Conservation (phyloP, 2,888 invertebrate genomes). For the Ichneumon xanthorius region DNA sequence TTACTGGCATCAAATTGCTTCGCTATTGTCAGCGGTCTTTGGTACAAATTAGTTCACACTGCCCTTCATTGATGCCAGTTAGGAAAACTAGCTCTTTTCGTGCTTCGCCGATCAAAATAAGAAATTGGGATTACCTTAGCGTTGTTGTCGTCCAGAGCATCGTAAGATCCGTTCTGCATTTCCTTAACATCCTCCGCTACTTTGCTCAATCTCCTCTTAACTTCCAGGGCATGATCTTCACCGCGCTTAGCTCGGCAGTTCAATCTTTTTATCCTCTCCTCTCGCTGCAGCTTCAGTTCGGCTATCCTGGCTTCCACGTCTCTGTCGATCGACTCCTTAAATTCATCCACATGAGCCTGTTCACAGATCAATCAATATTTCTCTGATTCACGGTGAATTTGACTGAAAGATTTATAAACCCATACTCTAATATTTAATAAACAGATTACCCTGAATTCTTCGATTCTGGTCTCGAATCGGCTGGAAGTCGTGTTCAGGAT, state of each 20-base stretch:
- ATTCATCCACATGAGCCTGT: constrained; percentile 86
- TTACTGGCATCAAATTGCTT: too few relatives aligned
- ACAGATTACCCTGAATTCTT: constrained; percentile 86
- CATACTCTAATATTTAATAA: too few relatives aligned
- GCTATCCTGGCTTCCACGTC: constrained; percentile 86
- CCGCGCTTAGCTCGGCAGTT: constrained; percentile 84
- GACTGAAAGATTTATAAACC: not conserved
- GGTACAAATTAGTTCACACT: too few relatives aligned
- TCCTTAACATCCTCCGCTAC: constrained; percentile 84
- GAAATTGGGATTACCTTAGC: constrained; percentile 83
- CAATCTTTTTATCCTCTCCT: constrained; percentile 85
- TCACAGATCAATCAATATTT: constrained; percentile 6
- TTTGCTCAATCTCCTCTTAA: constrained; percentile 85
- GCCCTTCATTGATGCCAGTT: not conserved
- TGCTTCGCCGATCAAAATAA: not conserved
- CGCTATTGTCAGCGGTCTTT: too few relatives aligned
- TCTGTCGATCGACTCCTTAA: constrained; percentile 86
- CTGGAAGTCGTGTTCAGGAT: constrained; percentile 86
- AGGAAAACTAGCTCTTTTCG: not conserved
- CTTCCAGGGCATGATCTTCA: constrained; percentile 85
- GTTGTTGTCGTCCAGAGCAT: constrained; percentile 80
- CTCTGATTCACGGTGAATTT: not conserved
- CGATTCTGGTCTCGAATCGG: constrained; percentile 86
- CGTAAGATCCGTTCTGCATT: constrained; percentile 82
- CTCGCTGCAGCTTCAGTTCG: constrained; percentile 85